A percentile compares a stretch with the other conserved stretches of the same genome.
These are phyloP conservation scores for Melanotus villosus DNA, from an alignment of 2,888 invertebrate genomes.

Conservation along the genomic window DNA sequence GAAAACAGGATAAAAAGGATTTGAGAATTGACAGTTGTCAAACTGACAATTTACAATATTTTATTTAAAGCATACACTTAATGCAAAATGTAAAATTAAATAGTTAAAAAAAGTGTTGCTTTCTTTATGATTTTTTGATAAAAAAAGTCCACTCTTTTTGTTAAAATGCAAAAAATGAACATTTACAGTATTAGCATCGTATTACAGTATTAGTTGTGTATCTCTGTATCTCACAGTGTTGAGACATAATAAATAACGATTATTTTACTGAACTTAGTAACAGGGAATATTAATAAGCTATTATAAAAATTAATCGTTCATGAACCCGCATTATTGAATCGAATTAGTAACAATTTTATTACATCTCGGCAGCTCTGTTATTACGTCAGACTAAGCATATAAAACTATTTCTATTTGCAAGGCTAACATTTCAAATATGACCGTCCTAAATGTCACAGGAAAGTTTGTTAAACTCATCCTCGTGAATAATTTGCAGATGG, in stretches of 20 bases:
- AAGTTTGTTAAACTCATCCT: conserved; percentile 32
- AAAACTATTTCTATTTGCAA: conserved; percentile 32
- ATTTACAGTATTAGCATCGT: no score
- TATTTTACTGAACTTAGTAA: conserved; percentile 26
- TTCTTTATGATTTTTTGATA: no score
- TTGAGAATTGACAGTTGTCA: no score
- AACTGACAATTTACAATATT: no score
- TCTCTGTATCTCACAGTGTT: no score
- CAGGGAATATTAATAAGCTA: conserved; percentile 37
- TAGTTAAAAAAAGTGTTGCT: no score
- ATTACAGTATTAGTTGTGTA: no score
- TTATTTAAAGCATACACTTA: no score
- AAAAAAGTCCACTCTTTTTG: no score
- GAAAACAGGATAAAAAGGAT: no score
- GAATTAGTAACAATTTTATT: conserved; percentile 40
- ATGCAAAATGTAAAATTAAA: no score
- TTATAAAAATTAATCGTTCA: conserved; percentile 40
- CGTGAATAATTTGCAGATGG: conserved; percentile 9
- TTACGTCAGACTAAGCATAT: conserved; percentile 29
- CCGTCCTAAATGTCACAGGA: conserved; percentile 31
- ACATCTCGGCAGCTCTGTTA: conserved; percentile 13
- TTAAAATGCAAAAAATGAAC: no score
- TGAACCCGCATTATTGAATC: conserved; percentile 35
- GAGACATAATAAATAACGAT: conserved; percentile 14
- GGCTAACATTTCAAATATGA: conserved; percentile 29